These are phyloP conservation scores for Acanthosoma haemorrhoidale DNA, from an alignment of 2,888 invertebrate species.

Conservation along the genomic window DNA sequence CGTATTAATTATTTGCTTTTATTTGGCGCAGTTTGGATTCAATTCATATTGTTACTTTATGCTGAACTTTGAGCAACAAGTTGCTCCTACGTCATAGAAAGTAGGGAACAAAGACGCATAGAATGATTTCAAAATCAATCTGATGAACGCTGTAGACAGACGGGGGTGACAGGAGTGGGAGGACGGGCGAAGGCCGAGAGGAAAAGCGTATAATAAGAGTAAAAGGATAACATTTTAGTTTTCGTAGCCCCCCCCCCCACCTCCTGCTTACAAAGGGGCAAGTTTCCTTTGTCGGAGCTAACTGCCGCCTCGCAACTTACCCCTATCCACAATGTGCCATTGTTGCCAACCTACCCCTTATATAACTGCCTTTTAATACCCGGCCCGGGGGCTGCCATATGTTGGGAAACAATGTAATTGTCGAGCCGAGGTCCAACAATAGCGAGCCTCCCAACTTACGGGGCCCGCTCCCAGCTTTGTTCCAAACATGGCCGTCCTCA, in stretches of 20 bases:
- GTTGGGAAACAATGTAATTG: conserved; percentile 40
- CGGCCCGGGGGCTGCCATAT: conserved; percentile 33
- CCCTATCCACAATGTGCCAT: conserved; percentile 30
- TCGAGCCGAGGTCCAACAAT: conserved; percentile 20
- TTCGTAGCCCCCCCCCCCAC: background rate
- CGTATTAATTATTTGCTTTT: too few species aligned
- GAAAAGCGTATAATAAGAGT: background rate
- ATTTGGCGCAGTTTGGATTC: too few species aligned
- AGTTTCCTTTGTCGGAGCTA: conserved; percentile 20
- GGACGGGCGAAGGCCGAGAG: background rate
- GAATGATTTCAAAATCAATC: too few species aligned
- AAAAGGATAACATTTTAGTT: conserved; percentile 23
- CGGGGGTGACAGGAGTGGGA: too few species aligned
- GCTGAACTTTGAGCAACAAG: too few species aligned
- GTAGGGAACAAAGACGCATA: too few species aligned
- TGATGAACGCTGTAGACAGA: too few species aligned
- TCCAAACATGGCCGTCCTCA: conserved; percentile 28
- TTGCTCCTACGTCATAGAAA: too few species aligned
- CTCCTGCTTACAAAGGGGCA: conserved; percentile 14
- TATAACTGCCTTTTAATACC: conserved; percentile 39
- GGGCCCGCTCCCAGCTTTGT: conserved; percentile 14
- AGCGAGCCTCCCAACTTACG: background rate
- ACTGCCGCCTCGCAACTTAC: conserved; percentile 18
- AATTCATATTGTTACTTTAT: too few species aligned
- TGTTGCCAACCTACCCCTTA: conserved; percentile 18